Conservation (phyloP, 64 coral and sea anemone species). For the Stylophora pistillata region DNA sequence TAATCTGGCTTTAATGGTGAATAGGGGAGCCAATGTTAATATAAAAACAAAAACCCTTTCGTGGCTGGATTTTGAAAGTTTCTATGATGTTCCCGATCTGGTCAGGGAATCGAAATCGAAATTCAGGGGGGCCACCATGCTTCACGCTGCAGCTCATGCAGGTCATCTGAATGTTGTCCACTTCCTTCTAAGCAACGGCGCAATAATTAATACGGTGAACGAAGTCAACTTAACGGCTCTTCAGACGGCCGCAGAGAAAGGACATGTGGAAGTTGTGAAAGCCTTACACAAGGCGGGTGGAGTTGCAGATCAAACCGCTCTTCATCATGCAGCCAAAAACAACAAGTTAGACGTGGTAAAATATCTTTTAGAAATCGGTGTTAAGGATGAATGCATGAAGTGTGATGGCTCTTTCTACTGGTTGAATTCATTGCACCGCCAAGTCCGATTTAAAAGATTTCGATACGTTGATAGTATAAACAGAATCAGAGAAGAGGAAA, state of each 20-base stretch:
- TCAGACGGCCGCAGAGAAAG: slow-evolving; percentile 27
- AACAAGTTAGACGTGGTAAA: slow-evolving; percentile 17
- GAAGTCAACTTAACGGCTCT: slow-evolving; percentile 28
- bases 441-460: background rate
- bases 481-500: too few relatives aligned
- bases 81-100: background rate
- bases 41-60: slow-evolving; percentile 3
- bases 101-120: background rate
- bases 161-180: background rate
- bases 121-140: background rate
- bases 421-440: background rate
- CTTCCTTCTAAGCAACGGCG: slow-evolving; percentile 2
- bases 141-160: slow-evolving; percentile 21
- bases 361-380: slow-evolving; percentile 11
- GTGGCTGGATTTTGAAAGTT: background rate
- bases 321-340: slow-evolving; percentile 39
- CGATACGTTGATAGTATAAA: too few relatives aligned
- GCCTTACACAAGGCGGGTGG: slow-evolving; percentile 5
- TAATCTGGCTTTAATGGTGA: slow-evolving; percentile 28
- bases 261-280: slow-evolving; percentile 30
- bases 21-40: slow-evolving; percentile 48
- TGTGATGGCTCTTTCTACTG: slow-evolving; percentile 48
- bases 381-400: slow-evolving; percentile 12
- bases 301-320: slow-evolving; percentile 35
- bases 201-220: background rate